Percentiles rank a stretch among this genome's conserved stretches.
phyloP scores from a whole-genome alignment of 2,797 vertebrate species.

The Echiichthys vipera region DNA sequence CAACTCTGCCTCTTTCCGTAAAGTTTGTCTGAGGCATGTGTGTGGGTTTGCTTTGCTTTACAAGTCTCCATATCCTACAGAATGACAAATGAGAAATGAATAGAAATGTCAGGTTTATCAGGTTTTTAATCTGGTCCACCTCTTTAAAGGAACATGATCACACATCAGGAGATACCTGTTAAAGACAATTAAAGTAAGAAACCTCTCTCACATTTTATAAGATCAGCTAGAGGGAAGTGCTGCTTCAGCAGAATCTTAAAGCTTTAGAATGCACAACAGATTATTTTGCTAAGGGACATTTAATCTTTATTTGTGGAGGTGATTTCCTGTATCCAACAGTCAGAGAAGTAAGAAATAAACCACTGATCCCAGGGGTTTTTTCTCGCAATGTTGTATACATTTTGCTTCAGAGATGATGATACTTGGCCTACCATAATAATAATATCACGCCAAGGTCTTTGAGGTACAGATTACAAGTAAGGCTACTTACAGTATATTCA shows the following conservation, averaged over 20 bases:
- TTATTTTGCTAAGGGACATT: not conserved
- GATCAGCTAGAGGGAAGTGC: not conserved
- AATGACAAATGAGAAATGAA: conserved; percentile 1
- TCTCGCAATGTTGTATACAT: not conserved
- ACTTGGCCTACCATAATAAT: not conserved
- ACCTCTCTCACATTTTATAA: not conserved
- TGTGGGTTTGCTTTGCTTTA: not conserved
- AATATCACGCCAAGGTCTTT: not conserved
- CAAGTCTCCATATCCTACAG: conserved; percentile 7
- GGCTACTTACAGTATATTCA: not conserved
- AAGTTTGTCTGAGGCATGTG: conserved; percentile 5
- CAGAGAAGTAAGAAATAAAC: not conserved
- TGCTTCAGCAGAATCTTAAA: not conserved
- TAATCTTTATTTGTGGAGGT: not conserved
- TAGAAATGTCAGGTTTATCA: conserved; percentile 35
- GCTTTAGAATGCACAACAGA: not conserved
- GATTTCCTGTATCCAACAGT: not conserved
- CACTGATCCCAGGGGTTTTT: not conserved
- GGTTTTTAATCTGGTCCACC: conserved; percentile 37
- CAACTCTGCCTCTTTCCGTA: conserved; percentile 9
- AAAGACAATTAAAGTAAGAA: not conserved
- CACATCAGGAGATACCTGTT: not conserved
- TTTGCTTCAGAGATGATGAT: not conserved
- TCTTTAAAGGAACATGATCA: conserved; percentile 27
- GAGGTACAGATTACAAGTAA: not conserved